Conservation (phyloP, 2,113 vertebrate species). For the Plotosus lineatus region DNA sequence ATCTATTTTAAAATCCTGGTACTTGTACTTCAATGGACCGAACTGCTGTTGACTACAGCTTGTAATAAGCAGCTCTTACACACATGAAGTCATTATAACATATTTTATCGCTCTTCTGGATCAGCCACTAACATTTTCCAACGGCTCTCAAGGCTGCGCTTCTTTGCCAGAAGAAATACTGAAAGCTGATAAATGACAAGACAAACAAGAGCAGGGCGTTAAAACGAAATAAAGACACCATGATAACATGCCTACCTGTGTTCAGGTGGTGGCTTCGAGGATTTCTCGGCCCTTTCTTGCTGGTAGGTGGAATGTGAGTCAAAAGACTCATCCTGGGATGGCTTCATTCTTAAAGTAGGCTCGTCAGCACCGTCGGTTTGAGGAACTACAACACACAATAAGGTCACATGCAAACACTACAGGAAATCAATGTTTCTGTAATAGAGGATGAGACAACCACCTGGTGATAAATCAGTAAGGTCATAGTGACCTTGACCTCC, state of each 20-base stretch:
- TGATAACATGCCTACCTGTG: conserved; percentile 32
- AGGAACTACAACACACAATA: background rate
- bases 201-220: background rate
- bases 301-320: background rate
- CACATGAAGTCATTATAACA: conserved; percentile 10
- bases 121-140: background rate
- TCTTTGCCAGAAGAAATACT: background rate
- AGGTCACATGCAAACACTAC: background rate
- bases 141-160: conserved; percentile 21
- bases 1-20: conserved; percentile 17
- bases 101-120: conserved; percentile 25
- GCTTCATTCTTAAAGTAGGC: background rate
- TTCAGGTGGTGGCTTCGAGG: background rate
- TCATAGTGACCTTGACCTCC: no score
- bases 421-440: background rate
- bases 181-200: background rate
- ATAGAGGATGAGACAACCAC: background rate
- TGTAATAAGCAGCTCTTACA: conserved; percentile 4
- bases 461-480: no score
- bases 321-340: background rate
- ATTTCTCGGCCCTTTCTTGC: background rate
- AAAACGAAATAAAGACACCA: background rate
- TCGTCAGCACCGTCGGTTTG: background rate
- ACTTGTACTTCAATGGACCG: background rate
- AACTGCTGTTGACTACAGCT: conserved; percentile 2